Evolutionary conservation across 2,113 vertebrate species (phyloP), one percentile per base, ranked within the genome.

Genomic region (Salvelinus fontinalis): DNA sequence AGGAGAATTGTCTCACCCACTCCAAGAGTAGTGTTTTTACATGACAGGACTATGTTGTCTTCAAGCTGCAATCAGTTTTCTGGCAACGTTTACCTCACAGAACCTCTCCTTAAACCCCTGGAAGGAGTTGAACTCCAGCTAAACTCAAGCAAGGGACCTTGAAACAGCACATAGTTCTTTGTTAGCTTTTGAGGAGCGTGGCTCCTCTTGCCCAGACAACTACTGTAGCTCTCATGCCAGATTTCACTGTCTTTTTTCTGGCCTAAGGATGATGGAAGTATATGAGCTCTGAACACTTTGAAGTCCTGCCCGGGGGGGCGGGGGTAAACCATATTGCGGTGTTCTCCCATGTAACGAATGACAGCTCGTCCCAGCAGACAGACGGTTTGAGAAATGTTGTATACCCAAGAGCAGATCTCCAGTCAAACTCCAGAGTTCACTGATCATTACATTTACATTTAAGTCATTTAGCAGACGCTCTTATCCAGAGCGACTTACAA

Each of bases 261-360:
- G 1, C 51, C 9, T 11, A 54, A 54, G 51, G 14, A 18, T 54
- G 51, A 54, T 44, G 51, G 16, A 54, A 16, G 51, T 54, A 54
- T 62, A 22, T 24, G 5, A 22, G n/a, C n/a, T 62, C 7, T 27
- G 27, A 31, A 34, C 18, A 31, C 67, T n/a, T 34, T 34, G 67
- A 68, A 44, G 67, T 68, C 31, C 67, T 14, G 29, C 66, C 66
- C 29, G 34, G 66, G 66, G 27, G 66, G 29, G 66, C 11, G 66
- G 27, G 66, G 29, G 66, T 68, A 26, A 68, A 20, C 16, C 27
- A 14, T 29, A 44, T 22, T 67, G 3, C 20, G 5, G 20, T 68
- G 2, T 20, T 34, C 67, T 29, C 67, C 62, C 66, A 67, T 27
- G 66, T 26, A 29, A 31, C 4, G 26, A 68, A 20, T 39, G 66